Evolutionary conservation across 2,113 vertebrate genomes (phyloP).

Genomic region (Halcyon senegalensis): DNA sequence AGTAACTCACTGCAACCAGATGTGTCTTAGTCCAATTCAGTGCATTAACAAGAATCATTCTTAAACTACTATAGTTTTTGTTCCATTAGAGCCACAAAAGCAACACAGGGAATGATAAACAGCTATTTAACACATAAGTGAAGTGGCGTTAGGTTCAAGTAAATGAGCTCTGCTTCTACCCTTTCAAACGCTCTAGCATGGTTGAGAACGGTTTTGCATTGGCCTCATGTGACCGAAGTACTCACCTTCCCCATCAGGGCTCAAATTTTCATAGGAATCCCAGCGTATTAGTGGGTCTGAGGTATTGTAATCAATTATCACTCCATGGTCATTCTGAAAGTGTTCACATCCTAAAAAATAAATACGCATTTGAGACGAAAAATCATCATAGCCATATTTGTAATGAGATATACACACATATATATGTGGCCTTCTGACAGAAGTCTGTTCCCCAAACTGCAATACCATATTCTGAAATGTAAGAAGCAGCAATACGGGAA

Average conservation of each 20-base stretch:
- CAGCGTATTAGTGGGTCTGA: slow-evolving; percentile 88
- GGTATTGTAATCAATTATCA: slow-evolving; percentile 88
- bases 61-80: neutral
- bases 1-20: neutral
- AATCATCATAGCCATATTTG: neutral
- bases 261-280: slow-evolving; percentile 92
- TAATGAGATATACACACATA: neutral
- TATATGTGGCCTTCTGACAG: neutral
- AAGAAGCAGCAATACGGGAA: neutral
- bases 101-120: neutral
- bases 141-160: neutral
- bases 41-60: neutral
- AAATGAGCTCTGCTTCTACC: neutral
- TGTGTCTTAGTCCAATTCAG: neutral
- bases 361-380: neutral
- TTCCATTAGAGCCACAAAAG: neutral
- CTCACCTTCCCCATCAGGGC: slow-evolving; percentile 86
- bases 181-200: neutral
- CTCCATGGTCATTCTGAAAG: slow-evolving; percentile 82
- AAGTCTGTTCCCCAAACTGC: neutral
- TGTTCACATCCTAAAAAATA: slow-evolving; percentile 79
- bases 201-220: neutral
- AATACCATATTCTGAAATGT: neutral
- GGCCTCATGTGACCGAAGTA: neutral
- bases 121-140: neutral